Conservation (phyloP, 1,140 invertebrate species). For the Araneus ventricosus region DNA sequence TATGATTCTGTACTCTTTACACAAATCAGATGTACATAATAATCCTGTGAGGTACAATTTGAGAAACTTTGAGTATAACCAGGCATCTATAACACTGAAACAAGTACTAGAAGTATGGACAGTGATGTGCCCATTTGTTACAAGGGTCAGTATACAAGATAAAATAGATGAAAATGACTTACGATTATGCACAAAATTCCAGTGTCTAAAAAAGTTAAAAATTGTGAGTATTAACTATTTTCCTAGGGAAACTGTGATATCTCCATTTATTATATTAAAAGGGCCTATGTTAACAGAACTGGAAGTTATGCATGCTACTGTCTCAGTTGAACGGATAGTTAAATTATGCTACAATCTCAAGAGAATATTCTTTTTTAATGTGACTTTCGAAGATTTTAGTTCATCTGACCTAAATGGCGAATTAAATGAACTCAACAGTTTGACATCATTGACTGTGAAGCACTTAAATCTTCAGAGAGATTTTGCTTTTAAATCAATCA, state of each 20-base stretch:
- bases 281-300: conserved; percentile 22
- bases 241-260: not conserved
- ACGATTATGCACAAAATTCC: not conserved
- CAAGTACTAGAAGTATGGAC: conserved; percentile 15
- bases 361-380: conserved; percentile 11
- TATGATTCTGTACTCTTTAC: not conserved
- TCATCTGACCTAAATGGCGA: not conserved
- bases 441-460: not conserved
- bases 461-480: not conserved
- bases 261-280: not conserved
- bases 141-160: not conserved
- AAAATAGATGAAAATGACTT: not conserved
- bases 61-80: not conserved
- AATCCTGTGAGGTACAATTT: conserved; percentile 2
- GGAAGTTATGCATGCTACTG: conserved; percentile 9
- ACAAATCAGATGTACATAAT: not conserved
- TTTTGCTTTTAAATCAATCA: conserved; percentile 4
- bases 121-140: conserved; percentile 37
- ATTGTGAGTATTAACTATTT: not conserved
- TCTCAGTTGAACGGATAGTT: conserved; percentile 12
- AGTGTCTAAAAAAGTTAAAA: conserved; percentile 15
- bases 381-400: not conserved
- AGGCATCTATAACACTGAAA: not conserved
- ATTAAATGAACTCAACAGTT: not conserved
- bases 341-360: conserved; percentile 5